phyloP scores from a whole-genome alignment of 2,113 vertebrate species.

The Saiga tatarica region DNA sequence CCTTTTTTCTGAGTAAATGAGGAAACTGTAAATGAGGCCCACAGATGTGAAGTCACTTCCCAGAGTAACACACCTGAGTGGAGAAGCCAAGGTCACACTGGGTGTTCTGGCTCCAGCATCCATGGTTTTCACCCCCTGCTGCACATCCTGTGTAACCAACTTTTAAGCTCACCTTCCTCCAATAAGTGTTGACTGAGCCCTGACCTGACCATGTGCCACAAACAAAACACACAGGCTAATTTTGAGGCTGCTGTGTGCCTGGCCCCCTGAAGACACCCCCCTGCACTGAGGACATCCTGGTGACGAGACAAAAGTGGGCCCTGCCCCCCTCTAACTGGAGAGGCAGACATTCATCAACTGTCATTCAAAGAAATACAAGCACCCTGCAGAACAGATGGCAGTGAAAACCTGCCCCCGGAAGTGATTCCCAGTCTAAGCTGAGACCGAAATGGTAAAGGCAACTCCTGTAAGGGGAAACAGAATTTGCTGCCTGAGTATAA shows the following conservation, averaged over 20 bases:
- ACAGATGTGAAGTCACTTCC: not conserved
- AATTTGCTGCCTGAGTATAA: not conserved
- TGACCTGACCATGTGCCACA: not conserved
- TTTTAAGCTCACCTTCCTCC: not conserved
- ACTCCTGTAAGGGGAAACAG: not conserved
- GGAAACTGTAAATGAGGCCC: not conserved
- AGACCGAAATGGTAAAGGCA: not conserved
- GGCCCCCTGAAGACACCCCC: not conserved
- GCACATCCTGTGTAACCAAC: not conserved
- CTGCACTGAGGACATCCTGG: not conserved
- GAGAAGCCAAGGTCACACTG: not conserved
- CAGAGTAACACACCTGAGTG: not conserved
- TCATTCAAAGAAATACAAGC: not conserved
- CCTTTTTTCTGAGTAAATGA: not conserved
- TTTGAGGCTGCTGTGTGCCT: not conserved
- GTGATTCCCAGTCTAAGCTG: not conserved
- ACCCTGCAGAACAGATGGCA: rapidly evolving
- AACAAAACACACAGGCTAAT: not conserved
- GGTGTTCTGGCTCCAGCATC: constrained; percentile 18
- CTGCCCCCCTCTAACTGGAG: not conserved
- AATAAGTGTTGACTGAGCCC: not conserved
- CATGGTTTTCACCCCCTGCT: not conserved
- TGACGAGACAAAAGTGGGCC: not conserved
- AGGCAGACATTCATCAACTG: not conserved
- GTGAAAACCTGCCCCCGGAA: not conserved